A percentile compares a stretch with the other conserved stretches of the same genome.
These are phyloP conservation scores for Capitella teleta DNA, from an alignment of 1,140 invertebrate genomes.

Conservation along the genomic window DNA sequence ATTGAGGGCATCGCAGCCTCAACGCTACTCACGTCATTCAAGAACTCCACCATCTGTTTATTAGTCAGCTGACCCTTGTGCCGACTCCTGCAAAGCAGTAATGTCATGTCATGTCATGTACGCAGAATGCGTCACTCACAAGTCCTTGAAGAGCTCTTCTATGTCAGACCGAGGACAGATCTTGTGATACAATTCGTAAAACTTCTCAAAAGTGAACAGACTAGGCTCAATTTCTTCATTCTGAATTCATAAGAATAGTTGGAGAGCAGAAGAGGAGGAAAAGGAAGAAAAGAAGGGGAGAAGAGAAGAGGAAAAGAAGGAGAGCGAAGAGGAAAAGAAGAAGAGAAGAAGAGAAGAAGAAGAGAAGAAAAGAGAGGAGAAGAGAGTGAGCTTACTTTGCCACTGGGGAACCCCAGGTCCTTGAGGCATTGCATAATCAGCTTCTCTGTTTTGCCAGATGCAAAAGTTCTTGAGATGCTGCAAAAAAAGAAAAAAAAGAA, in stretches of 20 bases:
- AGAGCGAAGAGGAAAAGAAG: too few relatives aligned
- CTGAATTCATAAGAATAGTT: too few relatives aligned
- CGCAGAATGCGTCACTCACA: too few relatives aligned
- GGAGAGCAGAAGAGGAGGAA: too few relatives aligned
- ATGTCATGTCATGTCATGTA: too few relatives aligned
- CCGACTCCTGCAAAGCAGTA: conserved; percentile 33
- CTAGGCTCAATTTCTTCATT: conserved; percentile 82
- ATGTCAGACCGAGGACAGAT: conserved; percentile 99
- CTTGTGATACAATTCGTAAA: conserved; percentile 96
- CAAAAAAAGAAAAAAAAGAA: conserved; percentile 11
- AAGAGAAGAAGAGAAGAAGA: too few relatives aligned
- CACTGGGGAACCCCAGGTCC: conserved; percentile 84
- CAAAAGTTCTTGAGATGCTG: conserved; percentile 89
- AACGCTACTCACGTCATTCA: conserved; percentile 82
- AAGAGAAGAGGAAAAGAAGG: too few relatives aligned
- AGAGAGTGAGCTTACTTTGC: conserved; percentile 75
- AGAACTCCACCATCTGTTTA: conserved; percentile 81
- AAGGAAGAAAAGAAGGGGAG: too few relatives aligned
- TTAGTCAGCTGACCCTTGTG: conserved; percentile 55
- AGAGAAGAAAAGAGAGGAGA: too few relatives aligned
- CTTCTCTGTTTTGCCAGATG: conserved; percentile 91
- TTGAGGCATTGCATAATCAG: conserved; percentile 92
- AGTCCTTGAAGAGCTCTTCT: conserved; percentile 90
- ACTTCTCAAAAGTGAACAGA: conserved; percentile 97
- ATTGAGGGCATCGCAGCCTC: too few relatives aligned